Evolutionary conservation across 1,140 invertebrate species (phyloP), one percentile per base, ranked within the genome.

Genomic region (Tetramorium parvispinum): DNA sequence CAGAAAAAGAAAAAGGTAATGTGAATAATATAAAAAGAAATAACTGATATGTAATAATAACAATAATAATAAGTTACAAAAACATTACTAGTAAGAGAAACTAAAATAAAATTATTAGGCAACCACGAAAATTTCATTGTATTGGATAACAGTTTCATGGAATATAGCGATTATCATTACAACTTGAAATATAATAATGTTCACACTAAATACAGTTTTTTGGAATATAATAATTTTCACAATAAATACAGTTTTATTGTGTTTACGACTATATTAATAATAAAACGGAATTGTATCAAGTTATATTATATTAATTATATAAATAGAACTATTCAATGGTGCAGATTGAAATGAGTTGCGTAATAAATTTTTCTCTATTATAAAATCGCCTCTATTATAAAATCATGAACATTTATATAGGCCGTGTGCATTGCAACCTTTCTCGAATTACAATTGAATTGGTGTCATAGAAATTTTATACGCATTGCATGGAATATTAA

Each of bases 161-260:
- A 24, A 40, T 37, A 24, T 57, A 75, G 21, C n/a, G 13, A 24
- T 75, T 55, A 21, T 53, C 0, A 37, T 53, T 53, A 16, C 32
- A 76, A 32, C 11, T 57, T 55, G 7, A 40, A 55, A 21, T 55
- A 59, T 10, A 6, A 55, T 21, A 10, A 46, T 46, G 10, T 46
- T 32, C 32, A 32, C 32, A 32, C 32, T 32, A 32, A 27, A 27
- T 32, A 4, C 8, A 46, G 2, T 77, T 61, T 57, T 40, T 57
- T 57, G 1, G 24, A 55, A 21, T 57, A 59, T 11, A 16, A 57
- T 40, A 13, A 55, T 21, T 37, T 21, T 73, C 2, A 37, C 37
- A 59, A 59, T 43, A 77, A 77, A 73, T 27, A 46, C 8, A 27
- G 6, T 77, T 61, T 43, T 43, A 57, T 75, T n/a, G 3, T 4